Conservation (phyloP, 2,113 vertebrate genomes). For the Miniopterus natalensis region DNA sequence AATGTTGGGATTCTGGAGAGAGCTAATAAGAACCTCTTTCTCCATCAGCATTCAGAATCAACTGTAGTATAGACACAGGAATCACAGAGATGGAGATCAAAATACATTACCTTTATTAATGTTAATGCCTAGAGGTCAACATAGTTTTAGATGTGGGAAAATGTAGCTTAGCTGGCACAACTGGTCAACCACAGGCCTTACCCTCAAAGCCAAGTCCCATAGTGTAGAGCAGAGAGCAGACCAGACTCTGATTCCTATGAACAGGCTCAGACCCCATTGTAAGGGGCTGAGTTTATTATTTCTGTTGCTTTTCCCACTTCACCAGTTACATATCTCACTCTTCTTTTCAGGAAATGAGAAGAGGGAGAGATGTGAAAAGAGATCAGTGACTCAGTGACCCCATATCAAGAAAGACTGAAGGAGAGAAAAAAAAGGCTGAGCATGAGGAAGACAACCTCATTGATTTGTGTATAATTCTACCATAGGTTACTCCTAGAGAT, state of each 20-base stretch:
- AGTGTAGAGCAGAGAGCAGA: not conserved
- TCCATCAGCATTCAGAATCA: not conserved
- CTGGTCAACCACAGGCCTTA: not conserved
- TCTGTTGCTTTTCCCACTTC: not conserved
- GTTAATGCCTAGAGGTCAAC: not conserved
- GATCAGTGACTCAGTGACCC: not conserved
- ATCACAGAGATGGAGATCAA: not conserved
- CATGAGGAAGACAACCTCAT: not conserved
- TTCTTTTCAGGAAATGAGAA: not conserved
- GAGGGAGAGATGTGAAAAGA: not conserved
- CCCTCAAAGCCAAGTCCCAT: not conserved
- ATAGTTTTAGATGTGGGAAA: not conserved
- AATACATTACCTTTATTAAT: not conserved
- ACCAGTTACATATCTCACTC: not conserved
- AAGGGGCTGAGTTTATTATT: not conserved
- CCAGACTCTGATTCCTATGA: not conserved
- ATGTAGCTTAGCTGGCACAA: not conserved
- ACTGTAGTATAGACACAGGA: not conserved
- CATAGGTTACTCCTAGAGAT: not conserved
- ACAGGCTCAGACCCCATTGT: rapidly evolving
- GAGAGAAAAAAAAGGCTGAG: not conserved
- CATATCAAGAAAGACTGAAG: not conserved
- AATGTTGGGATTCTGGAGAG: not conserved
- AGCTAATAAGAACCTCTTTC: not conserved
- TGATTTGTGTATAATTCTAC: not conserved